phyloP scores from a whole-genome alignment of 2,113 vertebrate species.

The Lepus europaeus region DNA sequence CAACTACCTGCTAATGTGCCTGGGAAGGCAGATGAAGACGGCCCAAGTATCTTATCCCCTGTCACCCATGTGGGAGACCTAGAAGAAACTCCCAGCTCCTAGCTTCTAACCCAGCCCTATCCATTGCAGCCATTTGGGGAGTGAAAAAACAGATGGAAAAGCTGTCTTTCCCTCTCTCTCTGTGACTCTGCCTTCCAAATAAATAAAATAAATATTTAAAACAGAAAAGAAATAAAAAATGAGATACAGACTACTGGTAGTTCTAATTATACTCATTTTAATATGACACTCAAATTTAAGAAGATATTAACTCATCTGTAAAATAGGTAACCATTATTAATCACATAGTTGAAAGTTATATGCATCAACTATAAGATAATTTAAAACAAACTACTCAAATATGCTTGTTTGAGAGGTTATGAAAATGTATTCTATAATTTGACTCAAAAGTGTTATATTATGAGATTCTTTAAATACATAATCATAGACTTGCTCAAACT shows the following conservation, averaged over 20 bases:
- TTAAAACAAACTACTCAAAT: constrained; percentile 51
- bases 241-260: background rate
- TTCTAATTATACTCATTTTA: constrained; percentile 20
- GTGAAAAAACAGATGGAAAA: too few species aligned
- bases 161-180: too few species aligned
- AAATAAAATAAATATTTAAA: too few species aligned
- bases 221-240: background rate
- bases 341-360: constrained; percentile 8
- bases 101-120: too few species aligned
- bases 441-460: constrained; percentile 74
- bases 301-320: background rate
- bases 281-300: background rate
- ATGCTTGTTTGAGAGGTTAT: constrained; percentile 59
- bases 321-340: constrained; percentile 38
- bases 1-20: too few species aligned
- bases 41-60: too few species aligned
- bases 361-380: constrained; percentile 44
- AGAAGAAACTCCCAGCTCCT: too few species aligned
- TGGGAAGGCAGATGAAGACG: too few species aligned
- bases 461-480: constrained; percentile 78
- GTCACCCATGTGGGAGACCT: too few species aligned
- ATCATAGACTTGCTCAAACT: constrained; percentile 73
- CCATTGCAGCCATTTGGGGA: too few species aligned
- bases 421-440: constrained; percentile 74
- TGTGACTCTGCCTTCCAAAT: too few species aligned